Conservation (phyloP, 2,113 vertebrate genomes). For the Eublepharis macularius region DNA sequence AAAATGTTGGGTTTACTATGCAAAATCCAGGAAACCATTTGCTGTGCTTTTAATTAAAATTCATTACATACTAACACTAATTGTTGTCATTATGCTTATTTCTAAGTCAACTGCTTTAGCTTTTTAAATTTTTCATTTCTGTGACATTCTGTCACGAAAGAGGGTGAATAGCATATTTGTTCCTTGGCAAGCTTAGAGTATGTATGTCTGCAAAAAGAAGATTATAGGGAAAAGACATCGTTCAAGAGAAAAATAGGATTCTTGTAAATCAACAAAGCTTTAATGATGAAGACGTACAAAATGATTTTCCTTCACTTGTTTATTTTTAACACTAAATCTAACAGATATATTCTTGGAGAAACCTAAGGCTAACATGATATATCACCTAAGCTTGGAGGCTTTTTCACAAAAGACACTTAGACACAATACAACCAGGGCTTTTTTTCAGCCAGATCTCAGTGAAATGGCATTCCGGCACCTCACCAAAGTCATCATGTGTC, state of each 20-base stretch:
- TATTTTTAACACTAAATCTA: slow-evolving; percentile 22
- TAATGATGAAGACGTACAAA: slow-evolving; percentile 43
- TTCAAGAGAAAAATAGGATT: slow-evolving; percentile 10
- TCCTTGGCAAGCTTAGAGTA: slow-evolving; percentile 31
- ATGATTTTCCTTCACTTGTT: slow-evolving; percentile 17
- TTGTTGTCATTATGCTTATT: slow-evolving; percentile 39
- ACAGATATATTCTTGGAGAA: slow-evolving; percentile 34
- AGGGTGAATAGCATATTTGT: slow-evolving; percentile 38
- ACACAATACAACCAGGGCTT: background rate
- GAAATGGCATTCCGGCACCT: too few relatives aligned
- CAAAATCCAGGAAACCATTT: slow-evolving; percentile 17
- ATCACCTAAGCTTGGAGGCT: background rate
- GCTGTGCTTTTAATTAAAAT: slow-evolving; percentile 37
- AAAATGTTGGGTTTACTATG: background rate
- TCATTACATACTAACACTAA: slow-evolving; percentile 26
- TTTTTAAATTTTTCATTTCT: slow-evolving; percentile 37
- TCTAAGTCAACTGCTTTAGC: slow-evolving; percentile 2
- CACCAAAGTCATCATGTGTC: too few relatives aligned
- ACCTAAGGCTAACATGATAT: background rate
- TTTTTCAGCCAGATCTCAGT: background rate
- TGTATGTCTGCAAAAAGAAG: slow-evolving; percentile 35
- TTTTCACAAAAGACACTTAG: background rate
- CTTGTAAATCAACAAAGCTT: slow-evolving; percentile 38
- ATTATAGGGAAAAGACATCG: slow-evolving; percentile 13
- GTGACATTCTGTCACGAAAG: background rate